These are phyloP conservation scores for Protula sp. DNA, from an alignment of 2,888 invertebrate species.

Conservation along the genomic window DNA sequence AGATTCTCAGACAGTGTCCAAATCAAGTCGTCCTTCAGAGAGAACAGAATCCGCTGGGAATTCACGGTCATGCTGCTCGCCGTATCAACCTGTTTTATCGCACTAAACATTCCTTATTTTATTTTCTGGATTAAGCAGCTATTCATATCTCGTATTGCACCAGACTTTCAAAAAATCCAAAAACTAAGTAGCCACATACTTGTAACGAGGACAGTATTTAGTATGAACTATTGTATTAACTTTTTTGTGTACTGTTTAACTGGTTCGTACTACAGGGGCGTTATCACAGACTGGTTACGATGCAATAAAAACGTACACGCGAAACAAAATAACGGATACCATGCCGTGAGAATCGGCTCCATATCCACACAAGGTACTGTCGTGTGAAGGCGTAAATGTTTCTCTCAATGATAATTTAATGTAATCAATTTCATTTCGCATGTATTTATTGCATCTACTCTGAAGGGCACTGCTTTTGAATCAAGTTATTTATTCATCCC, in stretches of 20 bases:
- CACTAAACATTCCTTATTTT: slow-evolving; percentile 45
- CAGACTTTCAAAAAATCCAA: too few relatives aligned
- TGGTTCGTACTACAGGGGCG: slow-evolving; percentile 42
- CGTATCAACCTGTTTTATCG: slow-evolving; percentile 45
- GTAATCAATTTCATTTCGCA: too few relatives aligned
- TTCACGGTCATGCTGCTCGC: slow-evolving; percentile 44
- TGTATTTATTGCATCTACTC: too few relatives aligned
- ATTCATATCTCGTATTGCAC: neutral
- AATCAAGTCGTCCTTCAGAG: slow-evolving; percentile 3
- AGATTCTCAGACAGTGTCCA: slow-evolving; percentile 22
- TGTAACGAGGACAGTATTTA: slow-evolving; percentile 38
- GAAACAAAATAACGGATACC: neutral
- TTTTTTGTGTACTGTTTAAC: slow-evolving; percentile 45
- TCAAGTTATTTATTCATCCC: too few relatives aligned
- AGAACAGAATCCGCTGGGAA: slow-evolving; percentile 24
- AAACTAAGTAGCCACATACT: slow-evolving; percentile 12
- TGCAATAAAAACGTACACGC: neutral
- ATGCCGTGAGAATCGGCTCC: neutral
- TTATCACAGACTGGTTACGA: slow-evolving; percentile 1
- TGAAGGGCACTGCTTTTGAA: too few relatives aligned
- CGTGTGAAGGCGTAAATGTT: too few relatives aligned
- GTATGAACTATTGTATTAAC: slow-evolving; percentile 44
- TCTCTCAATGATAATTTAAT: too few relatives aligned
- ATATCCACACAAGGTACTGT: neutral
- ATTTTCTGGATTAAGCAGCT: slow-evolving; percentile 32